Percentiles rank a stretch among this genome's conserved stretches.
Evolutionary conservation across 2,888 invertebrate genomes (phyloP).

Genomic region (Acrobasis suavella): DNA sequence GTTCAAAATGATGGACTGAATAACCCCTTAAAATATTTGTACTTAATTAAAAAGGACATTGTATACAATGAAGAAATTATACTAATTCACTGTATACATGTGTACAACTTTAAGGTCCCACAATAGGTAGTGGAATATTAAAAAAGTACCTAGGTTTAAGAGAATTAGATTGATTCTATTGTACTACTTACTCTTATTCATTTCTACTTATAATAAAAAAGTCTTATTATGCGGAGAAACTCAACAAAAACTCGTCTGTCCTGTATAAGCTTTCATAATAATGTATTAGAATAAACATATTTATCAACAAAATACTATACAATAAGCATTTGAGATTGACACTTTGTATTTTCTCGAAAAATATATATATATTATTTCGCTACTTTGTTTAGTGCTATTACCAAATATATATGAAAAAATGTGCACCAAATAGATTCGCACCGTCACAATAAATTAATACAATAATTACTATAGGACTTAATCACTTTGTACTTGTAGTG

Average conservation of each 20-base stretch:
- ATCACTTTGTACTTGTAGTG: neutral
- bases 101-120: neutral
- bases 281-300: neutral
- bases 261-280: conserved; percentile 25
- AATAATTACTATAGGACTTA: neutral
- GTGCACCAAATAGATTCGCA: neutral
- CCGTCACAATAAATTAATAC: neutral
- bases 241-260: conserved; percentile 10
- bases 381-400: neutral
- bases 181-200: too few species aligned
- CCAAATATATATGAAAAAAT: neutral
- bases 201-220: neutral
- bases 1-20: too few species aligned
- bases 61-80: too few species aligned
- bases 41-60: too few species aligned
- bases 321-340: neutral
- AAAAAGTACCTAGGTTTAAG: neutral
- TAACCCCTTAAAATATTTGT: too few species aligned
- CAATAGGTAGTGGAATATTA: neutral
- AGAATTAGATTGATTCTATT: neutral
- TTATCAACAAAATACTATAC: neutral
- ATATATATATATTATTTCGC: neutral
- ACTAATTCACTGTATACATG: too few species aligned
- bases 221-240: neutral
- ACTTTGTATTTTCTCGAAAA: neutral